Percentiles rank a stretch among this genome's conserved stretches.
Evolutionary conservation across 2,113 vertebrate species (phyloP).

Genomic region (Sinocyclocheilus maitianheensis): DNA sequence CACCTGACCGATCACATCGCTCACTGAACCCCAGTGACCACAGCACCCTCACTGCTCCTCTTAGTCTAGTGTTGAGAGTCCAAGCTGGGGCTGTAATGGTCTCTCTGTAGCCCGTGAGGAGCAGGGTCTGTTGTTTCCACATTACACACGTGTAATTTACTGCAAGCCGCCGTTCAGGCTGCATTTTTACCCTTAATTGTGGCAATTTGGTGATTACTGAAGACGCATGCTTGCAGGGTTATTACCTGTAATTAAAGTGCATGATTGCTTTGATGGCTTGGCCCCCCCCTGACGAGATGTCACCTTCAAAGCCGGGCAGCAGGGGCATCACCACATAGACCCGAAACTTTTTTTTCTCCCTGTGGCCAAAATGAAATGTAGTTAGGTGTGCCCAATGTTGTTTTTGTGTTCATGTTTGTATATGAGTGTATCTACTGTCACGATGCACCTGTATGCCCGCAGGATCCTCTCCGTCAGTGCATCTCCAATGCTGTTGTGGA

Average conservation of each 20-base stretch:
- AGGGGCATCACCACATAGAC: slow-evolving; percentile 57
- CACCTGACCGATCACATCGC: slow-evolving; percentile 61
- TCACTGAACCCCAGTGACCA: slow-evolving; percentile 41
- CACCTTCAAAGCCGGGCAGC: slow-evolving; percentile 62
- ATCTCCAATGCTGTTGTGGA: slow-evolving; percentile 56
- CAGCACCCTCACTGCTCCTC: slow-evolving; percentile 62
- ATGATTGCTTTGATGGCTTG: slow-evolving; percentile 76
- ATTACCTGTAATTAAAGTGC: slow-evolving; percentile 84
- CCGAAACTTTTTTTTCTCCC: slow-evolving; percentile 57
- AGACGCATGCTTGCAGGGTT: slow-evolving; percentile 68
- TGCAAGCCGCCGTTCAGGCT: slow-evolving; percentile 64
- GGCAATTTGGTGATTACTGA: slow-evolving; percentile 79
- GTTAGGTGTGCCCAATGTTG: neutral
- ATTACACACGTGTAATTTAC: slow-evolving; percentile 72
- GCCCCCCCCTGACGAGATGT: slow-evolving; percentile 72
- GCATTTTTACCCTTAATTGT: slow-evolving; percentile 75
- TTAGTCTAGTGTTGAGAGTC: slow-evolving; percentile 65
- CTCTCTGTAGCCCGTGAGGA: slow-evolving; percentile 64
- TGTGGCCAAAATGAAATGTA: slow-evolving; percentile 27
- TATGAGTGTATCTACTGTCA: neutral
- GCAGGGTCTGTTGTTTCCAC: slow-evolving; percentile 72
- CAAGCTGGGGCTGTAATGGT: slow-evolving; percentile 56
- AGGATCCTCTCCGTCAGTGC: slow-evolving; percentile 52
- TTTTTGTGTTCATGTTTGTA: slow-evolving; percentile 19
- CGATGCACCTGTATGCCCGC: slow-evolving; percentile 53